These are phyloP conservation scores for Forficula auricularia DNA, from an alignment of 1,140 invertebrate genomes.

Conservation along the genomic window DNA sequence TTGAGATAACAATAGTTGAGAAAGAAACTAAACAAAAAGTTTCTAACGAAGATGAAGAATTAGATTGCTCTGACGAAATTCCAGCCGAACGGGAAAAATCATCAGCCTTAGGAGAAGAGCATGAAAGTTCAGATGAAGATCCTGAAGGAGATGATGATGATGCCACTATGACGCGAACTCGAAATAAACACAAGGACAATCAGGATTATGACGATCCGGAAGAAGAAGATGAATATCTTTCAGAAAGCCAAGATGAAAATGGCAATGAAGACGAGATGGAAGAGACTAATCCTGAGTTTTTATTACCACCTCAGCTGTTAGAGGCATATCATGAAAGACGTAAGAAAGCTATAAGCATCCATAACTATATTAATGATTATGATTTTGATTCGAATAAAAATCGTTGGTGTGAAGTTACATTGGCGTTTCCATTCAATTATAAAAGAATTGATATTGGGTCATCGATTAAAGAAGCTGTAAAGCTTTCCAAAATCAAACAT, in stretches of 20 bases:
- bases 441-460: neutral
- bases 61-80: slow-evolving; percentile 17
- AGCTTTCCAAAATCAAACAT: neutral
- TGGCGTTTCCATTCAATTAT: slow-evolving; percentile 16
- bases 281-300: slow-evolving; percentile 19
- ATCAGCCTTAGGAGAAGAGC: slow-evolving; percentile 28
- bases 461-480: neutral
- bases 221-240: slow-evolving; percentile 34
- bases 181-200: slow-evolving; percentile 38
- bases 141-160: slow-evolving; percentile 34
- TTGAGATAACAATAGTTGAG: neutral
- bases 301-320: slow-evolving; percentile 22
- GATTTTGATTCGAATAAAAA: slow-evolving; percentile 51
- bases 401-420: slow-evolving; percentile 39
- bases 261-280: slow-evolving; percentile 19
- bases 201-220: slow-evolving; percentile 66
- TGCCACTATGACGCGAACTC: slow-evolving; percentile 35
- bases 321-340: slow-evolving; percentile 24
- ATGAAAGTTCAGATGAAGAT: slow-evolving; percentile 43
- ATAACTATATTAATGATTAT: slow-evolving; percentile 41
- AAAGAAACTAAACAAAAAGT: neutral
- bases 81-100: slow-evolving; percentile 19
- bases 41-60: slow-evolving; percentile 22
- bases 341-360: slow-evolving; percentile 23
- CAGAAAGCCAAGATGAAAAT: slow-evolving; percentile 30